Evolutionary conservation across 2,113 vertebrate species (phyloP).

Genomic region (Macaca nemestrina): DNA sequence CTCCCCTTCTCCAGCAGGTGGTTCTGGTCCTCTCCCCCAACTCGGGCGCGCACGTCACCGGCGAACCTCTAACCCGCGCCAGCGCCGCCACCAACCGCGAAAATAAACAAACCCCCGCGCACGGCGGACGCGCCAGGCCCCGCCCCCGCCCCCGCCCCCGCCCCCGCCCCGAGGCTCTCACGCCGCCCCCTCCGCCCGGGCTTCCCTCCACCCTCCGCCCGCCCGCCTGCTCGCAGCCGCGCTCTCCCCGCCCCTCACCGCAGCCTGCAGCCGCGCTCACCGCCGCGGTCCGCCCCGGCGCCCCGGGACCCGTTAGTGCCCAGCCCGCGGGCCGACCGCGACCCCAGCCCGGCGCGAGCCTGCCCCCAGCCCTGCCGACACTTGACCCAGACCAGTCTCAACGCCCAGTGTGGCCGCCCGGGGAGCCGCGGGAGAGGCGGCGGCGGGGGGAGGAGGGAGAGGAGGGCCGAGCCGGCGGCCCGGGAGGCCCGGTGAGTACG

Average conservation of each 20-base stretch:
- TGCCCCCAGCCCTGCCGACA: background rate
- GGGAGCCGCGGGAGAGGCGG: slow-evolving; percentile 23
- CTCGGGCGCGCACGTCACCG: slow-evolving; percentile 37
- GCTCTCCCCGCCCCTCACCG: background rate
- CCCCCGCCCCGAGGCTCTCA: background rate
- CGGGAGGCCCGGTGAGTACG: slow-evolving; percentile 65
- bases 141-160: background rate
- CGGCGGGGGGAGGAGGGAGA: background rate
- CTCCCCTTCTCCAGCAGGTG: slow-evolving; percentile 74
- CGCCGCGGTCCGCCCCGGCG: background rate
- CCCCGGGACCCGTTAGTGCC: slow-evolving; percentile 35
- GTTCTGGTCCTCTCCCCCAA: slow-evolving; percentile 65
- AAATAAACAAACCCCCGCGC: slow-evolving; percentile 74
- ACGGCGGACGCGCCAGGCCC: background rate
- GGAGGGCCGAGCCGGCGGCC: background rate
- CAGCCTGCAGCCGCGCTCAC: background rate
- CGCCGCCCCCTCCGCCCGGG: slow-evolving; percentile 27
- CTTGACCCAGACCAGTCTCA: slow-evolving; percentile 32
- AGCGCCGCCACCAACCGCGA: slow-evolving; percentile 52
- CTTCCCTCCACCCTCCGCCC: slow-evolving; percentile 10
- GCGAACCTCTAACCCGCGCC: slow-evolving; percentile 51
- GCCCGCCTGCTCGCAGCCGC: background rate
- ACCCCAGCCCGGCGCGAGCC: background rate
- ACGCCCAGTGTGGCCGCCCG: slow-evolving; percentile 53
- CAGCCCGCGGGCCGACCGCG: background rate